Conservation (phyloP, 2,797 vertebrate species). For the Mus minutoides region DNA sequence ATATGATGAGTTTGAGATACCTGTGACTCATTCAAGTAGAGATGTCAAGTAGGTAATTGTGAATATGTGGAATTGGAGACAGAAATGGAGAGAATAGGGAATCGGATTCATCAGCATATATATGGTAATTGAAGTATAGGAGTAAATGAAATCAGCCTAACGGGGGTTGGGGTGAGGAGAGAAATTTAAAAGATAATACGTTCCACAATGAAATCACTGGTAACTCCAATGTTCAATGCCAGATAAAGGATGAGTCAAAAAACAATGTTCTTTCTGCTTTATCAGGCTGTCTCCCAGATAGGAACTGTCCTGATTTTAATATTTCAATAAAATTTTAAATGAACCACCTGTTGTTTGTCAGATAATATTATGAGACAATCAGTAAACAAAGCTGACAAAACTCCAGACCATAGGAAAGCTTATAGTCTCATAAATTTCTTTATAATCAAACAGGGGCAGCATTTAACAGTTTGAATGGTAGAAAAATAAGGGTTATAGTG, state of each 20-base stretch:
- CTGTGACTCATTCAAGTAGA: constrained; percentile 51
- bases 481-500: neutral
- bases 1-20: constrained; percentile 52
- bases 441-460: neutral
- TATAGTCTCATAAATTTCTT: constrained; percentile 5
- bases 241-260: constrained; percentile 11
- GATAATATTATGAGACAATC: neutral
- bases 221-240: neutral
- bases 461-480: neutral
- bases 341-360: neutral
- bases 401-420: neutral
- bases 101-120: constrained; percentile 27
- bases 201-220: neutral
- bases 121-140: neutral
- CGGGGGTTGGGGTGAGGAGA: neutral
- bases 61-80: constrained; percentile 28
- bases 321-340: constrained; percentile 45
- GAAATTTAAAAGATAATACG: constrained; percentile 33
- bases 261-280: neutral
- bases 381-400: constrained; percentile 52
- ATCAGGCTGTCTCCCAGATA: neutral
- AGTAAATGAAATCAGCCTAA: neutral
- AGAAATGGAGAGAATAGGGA: constrained; percentile 18
- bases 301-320: constrained; percentile 36
- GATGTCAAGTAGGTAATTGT: constrained; percentile 46